Conservation (phyloP, 1,140 invertebrate genomes). For the Drosophila littoralis region DNA sequence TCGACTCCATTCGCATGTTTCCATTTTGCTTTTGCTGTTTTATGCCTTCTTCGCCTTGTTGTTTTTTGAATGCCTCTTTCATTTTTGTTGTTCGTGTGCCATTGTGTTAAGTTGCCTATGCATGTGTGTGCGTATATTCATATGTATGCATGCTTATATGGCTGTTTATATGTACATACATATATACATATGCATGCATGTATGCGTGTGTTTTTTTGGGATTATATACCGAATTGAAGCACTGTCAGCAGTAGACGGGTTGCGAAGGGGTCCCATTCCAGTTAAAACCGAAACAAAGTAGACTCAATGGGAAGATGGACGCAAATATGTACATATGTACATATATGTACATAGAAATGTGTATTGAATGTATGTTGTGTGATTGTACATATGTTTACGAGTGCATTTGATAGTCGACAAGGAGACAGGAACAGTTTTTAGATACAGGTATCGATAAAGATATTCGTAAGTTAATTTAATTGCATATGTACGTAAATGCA, state of each 20-base stretch:
- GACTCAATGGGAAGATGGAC: slow-evolving; percentile 4
- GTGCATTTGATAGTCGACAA: not conserved
- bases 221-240: slow-evolving; percentile 31
- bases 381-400: slow-evolving; percentile 3
- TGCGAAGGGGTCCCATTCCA: slow-evolving; percentile 8
- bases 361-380: too few relatives aligned
- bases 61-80: slow-evolving; percentile 59
- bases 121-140: not conserved
- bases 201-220: slow-evolving; percentile 28
- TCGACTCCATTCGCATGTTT: slow-evolving; percentile 3
- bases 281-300: slow-evolving; percentile 23
- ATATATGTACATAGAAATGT: not conserved
- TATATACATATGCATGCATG: slow-evolving; percentile 3
- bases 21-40: slow-evolving; percentile 29
- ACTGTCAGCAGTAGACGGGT: slow-evolving; percentile 1
- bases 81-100: slow-evolving; percentile 52
- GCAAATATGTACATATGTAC: not conserved
- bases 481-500: not conserved
- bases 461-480: not conserved
- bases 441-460: not conserved
- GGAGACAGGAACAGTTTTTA: not conserved
- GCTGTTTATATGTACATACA: not conserved
- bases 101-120: slow-evolving; percentile 31
- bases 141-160: not conserved
- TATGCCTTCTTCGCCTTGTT: slow-evolving; percentile 24